Evolutionary conservation across 2,113 vertebrate genomes (phyloP).

Genomic region (Apistogramma diplotaenia): DNA sequence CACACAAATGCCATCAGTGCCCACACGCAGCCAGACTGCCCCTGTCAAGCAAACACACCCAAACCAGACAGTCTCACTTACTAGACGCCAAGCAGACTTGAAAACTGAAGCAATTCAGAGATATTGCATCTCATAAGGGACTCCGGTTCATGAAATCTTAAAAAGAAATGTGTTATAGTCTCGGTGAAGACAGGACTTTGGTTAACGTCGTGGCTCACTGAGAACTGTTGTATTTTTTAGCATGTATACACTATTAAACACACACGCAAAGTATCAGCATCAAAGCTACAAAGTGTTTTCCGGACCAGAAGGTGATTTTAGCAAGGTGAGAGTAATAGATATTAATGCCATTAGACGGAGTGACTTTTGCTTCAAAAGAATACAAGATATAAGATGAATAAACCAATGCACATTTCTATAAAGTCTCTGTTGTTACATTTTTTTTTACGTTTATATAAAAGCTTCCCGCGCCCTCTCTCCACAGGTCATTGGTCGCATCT

Average conservation of each 20-base stretch:
- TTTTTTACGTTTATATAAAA: neutral
- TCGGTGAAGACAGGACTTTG: conserved; percentile 38
- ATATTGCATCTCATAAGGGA: conserved; percentile 56
- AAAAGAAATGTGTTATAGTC: conserved; percentile 42
- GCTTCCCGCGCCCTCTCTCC: neutral
- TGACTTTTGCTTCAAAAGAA: neutral
- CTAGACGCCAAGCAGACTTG: conserved; percentile 40
- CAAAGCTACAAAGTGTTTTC: neutral
- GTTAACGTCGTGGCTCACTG: conserved; percentile 19
- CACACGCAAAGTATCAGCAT: neutral
- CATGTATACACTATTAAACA: conserved; percentile 5
- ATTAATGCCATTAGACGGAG: neutral
- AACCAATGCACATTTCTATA: neutral
- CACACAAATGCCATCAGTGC: conserved; percentile 75
- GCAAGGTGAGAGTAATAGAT: neutral
- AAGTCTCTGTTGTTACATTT: neutral
- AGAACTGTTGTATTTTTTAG: conserved; percentile 36
- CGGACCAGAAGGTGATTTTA: neutral
- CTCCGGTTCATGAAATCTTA: conserved; percentile 69
- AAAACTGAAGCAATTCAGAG: conserved; percentile 63
- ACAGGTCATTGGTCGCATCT: conserved; percentile 5
- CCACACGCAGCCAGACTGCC: conserved; percentile 56
- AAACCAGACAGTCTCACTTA: conserved; percentile 42
- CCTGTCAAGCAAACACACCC: conserved; percentile 54
- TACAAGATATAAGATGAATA: neutral